phyloP scores from a whole-genome alignment of 2,797 vertebrate genomes.

The Lemur catta region DNA sequence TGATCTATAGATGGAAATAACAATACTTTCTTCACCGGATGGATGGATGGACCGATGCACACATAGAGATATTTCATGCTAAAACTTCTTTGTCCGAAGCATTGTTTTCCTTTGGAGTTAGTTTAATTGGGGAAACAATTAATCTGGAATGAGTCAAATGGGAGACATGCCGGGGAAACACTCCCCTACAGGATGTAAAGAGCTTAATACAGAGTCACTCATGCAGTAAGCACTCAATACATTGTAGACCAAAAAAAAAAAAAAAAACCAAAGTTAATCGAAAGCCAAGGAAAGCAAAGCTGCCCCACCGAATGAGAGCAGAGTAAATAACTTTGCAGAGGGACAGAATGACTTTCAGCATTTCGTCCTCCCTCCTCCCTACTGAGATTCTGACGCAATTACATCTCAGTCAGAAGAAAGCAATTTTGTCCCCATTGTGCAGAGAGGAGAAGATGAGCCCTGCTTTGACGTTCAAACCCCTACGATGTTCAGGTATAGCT shows the following conservation, averaged over 20 bases:
- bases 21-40: background rate
- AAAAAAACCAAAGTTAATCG: background rate
- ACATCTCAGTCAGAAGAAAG: background rate
- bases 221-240: background rate
- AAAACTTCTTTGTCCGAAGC: background rate
- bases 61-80: background rate
- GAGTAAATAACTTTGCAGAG: conserved; percentile 23
- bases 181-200: background rate
- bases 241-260: background rate
- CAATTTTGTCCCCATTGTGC: background rate
- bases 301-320: background rate
- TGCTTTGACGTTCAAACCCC: background rate
- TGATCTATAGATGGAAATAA: background rate
- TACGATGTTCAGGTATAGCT: background rate
- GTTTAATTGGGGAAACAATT: background rate
- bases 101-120: background rate
- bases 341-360: background rate
- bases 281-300: background rate
- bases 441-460: background rate
- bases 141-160: background rate
- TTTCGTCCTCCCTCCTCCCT: background rate
- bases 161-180: background rate
- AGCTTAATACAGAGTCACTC: background rate
- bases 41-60: background rate
- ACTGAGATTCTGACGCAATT: background rate